Conservation (phyloP, 2,888 invertebrate genomes). For the Andrena praecox region DNA sequence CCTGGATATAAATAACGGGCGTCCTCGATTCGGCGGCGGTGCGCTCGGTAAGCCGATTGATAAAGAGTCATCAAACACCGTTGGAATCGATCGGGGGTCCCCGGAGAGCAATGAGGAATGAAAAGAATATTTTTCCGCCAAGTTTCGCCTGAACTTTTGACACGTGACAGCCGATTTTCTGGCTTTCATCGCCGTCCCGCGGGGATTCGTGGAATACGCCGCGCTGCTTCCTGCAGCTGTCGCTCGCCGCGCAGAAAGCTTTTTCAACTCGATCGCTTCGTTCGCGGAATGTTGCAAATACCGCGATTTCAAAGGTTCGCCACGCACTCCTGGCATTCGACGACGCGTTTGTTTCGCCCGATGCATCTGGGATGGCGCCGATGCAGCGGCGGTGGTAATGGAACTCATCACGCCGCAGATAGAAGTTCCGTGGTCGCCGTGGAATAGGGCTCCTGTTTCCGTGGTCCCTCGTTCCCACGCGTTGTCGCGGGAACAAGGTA, state of each 20-base stretch:
- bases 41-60: slow-evolving; percentile 1
- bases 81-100: slow-evolving; percentile 12
- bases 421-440: slow-evolving; percentile 3
- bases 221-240: slow-evolving; percentile 32
- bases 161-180: background rate
- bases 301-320: background rate
- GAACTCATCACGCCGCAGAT: slow-evolving; percentile 4
- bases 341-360: background rate
- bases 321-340: background rate
- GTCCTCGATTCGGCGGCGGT: background rate
- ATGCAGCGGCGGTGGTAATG: background rate
- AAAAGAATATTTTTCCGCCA: slow-evolving; percentile 6
- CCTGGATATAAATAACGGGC: slow-evolving; percentile 23
- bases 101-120: slow-evolving; percentile 4
- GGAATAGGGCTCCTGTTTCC: background rate
- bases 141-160: slow-evolving; percentile 10
- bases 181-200: slow-evolving; percentile 17
- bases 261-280: slow-evolving; percentile 20
- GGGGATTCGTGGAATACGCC: slow-evolving; percentile 20
- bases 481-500: background rate
- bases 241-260: slow-evolving; percentile 3
- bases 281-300: slow-evolving; percentile 22
- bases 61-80: slow-evolving; percentile 9
- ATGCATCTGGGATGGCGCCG: background rate
- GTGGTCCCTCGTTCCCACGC: background rate